Evolutionary conservation across 2,113 vertebrate species (phyloP).

Genomic region (Brevimyrus niger): DNA sequence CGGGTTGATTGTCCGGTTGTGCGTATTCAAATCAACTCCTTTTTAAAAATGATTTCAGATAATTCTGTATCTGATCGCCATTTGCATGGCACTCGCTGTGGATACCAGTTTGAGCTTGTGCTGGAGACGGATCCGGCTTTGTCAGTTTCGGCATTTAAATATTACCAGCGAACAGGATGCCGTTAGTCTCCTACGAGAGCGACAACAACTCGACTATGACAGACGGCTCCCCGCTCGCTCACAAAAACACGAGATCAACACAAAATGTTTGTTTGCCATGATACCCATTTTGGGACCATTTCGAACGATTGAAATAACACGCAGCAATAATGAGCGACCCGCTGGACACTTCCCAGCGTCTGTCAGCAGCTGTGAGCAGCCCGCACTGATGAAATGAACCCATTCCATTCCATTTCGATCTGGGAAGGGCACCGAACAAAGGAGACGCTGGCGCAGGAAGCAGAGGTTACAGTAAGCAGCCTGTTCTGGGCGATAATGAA

Average conservation of each 20-base stretch:
- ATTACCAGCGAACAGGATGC: not conserved
- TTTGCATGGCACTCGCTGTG: not conserved
- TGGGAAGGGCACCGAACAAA: conserved; percentile 48
- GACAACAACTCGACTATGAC: not conserved
- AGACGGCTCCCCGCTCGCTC: conserved; percentile 30
- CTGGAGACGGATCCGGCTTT: not conserved
- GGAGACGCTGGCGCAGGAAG: conserved; percentile 46
- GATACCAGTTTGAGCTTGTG: not conserved
- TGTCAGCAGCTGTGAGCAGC: conserved; percentile 35
- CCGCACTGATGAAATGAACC: conserved; percentile 30
- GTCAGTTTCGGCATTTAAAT: not conserved
- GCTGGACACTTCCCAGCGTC: conserved; percentile 41
- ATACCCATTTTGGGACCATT: conserved; percentile 45
- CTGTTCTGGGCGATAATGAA: conserved; percentile 76
- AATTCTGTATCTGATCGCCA: not conserved
- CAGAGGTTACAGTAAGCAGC: conserved; percentile 64
- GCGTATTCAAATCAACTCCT: not conserved
- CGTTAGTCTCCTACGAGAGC: conserved; percentile 8
- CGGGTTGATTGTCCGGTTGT: not conserved
- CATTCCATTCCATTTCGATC: conserved; percentile 57
- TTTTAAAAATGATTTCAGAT: not conserved
- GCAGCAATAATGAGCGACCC: conserved; percentile 44
- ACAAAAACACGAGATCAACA: conserved; percentile 43
- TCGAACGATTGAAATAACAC: conserved; percentile 34
- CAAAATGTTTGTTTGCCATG: conserved; percentile 54